phyloP scores from a whole-genome alignment of 1,140 invertebrate genomes.

The Conus ventricosus region DNA sequence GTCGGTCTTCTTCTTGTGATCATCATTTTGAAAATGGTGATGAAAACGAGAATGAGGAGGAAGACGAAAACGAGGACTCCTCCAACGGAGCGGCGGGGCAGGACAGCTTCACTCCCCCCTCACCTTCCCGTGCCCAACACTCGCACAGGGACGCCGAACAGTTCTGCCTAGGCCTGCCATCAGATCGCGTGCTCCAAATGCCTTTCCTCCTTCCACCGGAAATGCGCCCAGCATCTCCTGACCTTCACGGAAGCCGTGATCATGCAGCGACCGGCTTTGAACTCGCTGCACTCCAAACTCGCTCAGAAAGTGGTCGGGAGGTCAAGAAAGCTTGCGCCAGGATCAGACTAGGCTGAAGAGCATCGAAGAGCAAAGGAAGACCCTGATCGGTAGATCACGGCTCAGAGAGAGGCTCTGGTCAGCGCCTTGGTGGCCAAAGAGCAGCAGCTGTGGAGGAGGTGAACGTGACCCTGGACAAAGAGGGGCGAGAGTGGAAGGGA shows the following conservation, averaged over 20 bases:
- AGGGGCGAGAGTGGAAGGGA: not conserved
- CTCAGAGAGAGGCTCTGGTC: constrained; percentile 29
- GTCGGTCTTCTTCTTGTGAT: not conserved
- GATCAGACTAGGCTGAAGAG: not conserved
- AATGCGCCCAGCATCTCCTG: constrained; percentile 31
- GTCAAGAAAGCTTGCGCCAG: not conserved
- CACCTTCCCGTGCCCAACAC: constrained; percentile 27
- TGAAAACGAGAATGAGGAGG: not conserved
- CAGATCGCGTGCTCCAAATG: constrained; percentile 43
- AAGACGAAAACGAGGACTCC: not conserved
- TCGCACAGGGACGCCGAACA: constrained; percentile 30
- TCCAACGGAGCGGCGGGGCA: not conserved
- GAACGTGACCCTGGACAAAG: constrained; percentile 11
- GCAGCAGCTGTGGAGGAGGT: constrained; percentile 30
- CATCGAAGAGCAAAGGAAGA: constrained; percentile 28
- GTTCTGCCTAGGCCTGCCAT: constrained; percentile 40
- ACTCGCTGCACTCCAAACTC: constrained; percentile 32
- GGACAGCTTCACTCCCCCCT: not conserved
- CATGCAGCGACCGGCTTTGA: not conserved
- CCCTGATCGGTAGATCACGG: constrained; percentile 16
- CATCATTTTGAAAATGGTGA: not conserved
- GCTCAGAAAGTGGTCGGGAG: constrained; percentile 14
- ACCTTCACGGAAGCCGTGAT: constrained; percentile 35
- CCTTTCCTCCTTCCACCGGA: constrained; percentile 36
- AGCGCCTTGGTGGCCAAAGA: constrained; percentile 36